phyloP scores from a whole-genome alignment of 2,797 vertebrate genomes.

The Xyrichtys novacula region DNA sequence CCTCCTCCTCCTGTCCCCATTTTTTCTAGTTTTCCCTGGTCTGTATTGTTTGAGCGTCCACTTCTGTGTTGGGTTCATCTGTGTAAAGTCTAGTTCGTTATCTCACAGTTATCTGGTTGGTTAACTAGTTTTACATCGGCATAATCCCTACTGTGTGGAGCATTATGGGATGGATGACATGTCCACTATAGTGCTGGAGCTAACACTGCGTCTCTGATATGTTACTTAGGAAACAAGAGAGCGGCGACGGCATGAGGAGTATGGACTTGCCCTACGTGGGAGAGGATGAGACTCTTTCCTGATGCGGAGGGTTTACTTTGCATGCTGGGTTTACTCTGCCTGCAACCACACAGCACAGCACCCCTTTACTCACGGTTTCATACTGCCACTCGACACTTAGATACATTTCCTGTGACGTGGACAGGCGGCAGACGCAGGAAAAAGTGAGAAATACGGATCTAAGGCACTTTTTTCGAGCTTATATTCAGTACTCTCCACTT shows the following conservation, averaged over 20 bases:
- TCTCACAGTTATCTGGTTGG: slow-evolving; percentile 10
- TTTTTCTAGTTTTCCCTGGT: background rate
- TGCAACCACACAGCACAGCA: slow-evolving; percentile 55
- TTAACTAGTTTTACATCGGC: slow-evolving; percentile 17
- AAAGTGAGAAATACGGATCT: slow-evolving; percentile 18
- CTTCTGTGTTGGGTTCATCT: background rate
- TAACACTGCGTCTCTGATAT: slow-evolving; percentile 47
- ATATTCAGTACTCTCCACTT: slow-evolving; percentile 30
- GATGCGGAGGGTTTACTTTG: slow-evolving; percentile 76
- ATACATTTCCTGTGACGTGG: slow-evolving; percentile 37
- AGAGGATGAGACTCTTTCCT: slow-evolving; percentile 91
- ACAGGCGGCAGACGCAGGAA: slow-evolving; percentile 9
- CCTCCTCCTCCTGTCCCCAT: background rate
- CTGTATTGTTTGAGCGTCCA: background rate
- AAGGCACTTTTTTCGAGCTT: slow-evolving; percentile 50
- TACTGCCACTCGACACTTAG: slow-evolving; percentile 33
- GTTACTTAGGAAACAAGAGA: slow-evolving; percentile 92
- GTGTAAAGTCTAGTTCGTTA: slow-evolving; percentile 16
- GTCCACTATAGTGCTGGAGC: slow-evolving; percentile 11
- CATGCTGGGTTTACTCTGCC: slow-evolving; percentile 45
- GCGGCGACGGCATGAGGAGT: slow-evolving; percentile 87
- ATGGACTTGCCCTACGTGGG: slow-evolving; percentile 88
- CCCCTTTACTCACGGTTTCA: slow-evolving; percentile 66
- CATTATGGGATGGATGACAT: slow-evolving; percentile 10
- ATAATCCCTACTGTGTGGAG: slow-evolving; percentile 1